Conservation (phyloP, 2,113 vertebrate genomes). For the Heterotis niloticus region DNA sequence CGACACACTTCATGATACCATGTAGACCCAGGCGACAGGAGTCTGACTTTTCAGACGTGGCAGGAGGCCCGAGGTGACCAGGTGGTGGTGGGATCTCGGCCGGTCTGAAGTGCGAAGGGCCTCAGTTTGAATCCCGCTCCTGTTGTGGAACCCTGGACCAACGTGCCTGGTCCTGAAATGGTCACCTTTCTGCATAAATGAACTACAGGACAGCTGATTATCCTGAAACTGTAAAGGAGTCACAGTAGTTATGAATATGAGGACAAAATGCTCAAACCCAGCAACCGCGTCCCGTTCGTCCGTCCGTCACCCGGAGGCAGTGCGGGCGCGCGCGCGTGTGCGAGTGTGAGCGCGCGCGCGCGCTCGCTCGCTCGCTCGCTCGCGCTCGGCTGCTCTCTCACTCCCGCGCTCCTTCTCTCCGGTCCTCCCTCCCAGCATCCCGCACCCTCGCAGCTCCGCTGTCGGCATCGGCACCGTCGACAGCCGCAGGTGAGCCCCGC, state of each 20-base stretch:
- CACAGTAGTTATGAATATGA: background rate
- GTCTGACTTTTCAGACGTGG: too few species aligned
- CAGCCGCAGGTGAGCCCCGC: constrained; percentile 40
- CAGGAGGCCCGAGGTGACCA: too few species aligned
- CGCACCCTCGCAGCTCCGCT: constrained; percentile 26
- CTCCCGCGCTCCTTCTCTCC: constrained; percentile 19
- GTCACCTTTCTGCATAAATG: too few species aligned
- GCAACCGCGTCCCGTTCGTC: background rate
- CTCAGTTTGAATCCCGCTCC: too few species aligned
- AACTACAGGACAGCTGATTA: too few species aligned
- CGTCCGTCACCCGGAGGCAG: background rate
- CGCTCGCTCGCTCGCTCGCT: constrained; percentile 18
- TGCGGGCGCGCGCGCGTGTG: background rate
- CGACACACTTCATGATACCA: background rate
- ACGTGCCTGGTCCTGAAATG: too few species aligned
- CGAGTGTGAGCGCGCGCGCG: background rate
- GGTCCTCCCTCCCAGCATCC: constrained; percentile 36
- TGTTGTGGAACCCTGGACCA: too few species aligned
- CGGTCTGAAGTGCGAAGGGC: too few species aligned
- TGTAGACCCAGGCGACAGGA: background rate
- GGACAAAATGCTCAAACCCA: background rate
- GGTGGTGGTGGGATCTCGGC: too few species aligned
- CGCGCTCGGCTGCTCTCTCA: constrained; percentile 37
- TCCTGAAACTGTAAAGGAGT: too few species aligned
- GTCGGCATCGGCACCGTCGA: constrained; percentile 24